phyloP scores from a whole-genome alignment of 53 echinoderm and acorn worm species.

The Apostichopus leukothele region DNA sequence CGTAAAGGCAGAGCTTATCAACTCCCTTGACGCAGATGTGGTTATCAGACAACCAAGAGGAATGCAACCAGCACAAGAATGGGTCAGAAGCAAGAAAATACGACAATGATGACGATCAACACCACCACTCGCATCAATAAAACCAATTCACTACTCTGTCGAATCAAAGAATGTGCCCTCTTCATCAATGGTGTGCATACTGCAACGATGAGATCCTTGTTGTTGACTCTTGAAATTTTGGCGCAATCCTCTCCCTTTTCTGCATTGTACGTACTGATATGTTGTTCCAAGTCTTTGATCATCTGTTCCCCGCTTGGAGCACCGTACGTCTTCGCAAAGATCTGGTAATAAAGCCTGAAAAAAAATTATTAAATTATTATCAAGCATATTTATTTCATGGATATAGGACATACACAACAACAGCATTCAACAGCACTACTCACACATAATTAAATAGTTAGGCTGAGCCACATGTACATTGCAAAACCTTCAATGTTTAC shows the following conservation, averaged over 20 bases:
- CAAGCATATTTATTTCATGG: too few relatives aligned
- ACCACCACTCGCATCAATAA: conserved; percentile 47
- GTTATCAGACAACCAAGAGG: conserved; percentile 53
- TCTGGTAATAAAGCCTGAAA: conserved; percentile 21
- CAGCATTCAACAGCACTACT: too few relatives aligned
- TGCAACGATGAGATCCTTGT: conserved; percentile 19
- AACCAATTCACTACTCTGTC: conserved; percentile 48
- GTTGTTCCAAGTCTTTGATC: conserved; percentile 3
- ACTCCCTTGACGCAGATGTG: background rate
- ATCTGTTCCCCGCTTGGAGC: conserved; percentile 1
- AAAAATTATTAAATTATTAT: too few relatives aligned
- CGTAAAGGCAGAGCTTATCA: too few relatives aligned
- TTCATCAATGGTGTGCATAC: conserved; percentile 51
- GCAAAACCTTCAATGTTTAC: too few relatives aligned
- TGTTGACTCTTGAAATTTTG: background rate
- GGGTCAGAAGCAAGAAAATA: conserved; percentile 40
- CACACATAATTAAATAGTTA: too few relatives aligned
- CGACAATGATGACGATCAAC: conserved; percentile 17
- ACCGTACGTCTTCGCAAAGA: background rate
- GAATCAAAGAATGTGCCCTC: conserved; percentile 24
- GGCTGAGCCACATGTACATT: too few relatives aligned
- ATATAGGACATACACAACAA: too few relatives aligned
- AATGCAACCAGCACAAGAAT: conserved; percentile 34
- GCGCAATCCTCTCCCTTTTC: background rate
- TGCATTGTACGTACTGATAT: background rate